These are phyloP conservation scores for Cydia fagiglandana DNA, from an alignment of 1,140 invertebrate species.

Conservation along the genomic window DNA sequence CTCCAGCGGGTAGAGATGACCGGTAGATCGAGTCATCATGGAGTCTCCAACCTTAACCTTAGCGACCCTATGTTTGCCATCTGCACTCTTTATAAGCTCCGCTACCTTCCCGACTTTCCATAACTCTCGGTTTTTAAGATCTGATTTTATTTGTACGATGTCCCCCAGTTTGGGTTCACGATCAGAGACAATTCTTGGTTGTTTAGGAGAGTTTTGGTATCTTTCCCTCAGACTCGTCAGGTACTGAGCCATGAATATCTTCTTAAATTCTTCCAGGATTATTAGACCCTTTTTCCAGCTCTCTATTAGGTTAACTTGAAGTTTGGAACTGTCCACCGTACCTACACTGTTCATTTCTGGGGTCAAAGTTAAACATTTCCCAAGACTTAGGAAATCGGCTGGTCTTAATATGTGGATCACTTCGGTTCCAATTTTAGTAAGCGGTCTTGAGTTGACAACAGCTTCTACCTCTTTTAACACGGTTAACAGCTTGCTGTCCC, in stretches of 20 bases:
- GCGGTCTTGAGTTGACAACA: slow-evolving; percentile 22
- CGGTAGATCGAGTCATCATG: slow-evolving; percentile 13
- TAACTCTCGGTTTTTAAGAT: not conserved
- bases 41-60: slow-evolving; percentile 6
- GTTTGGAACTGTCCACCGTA: not conserved
- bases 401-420: slow-evolving; percentile 5
- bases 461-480: slow-evolving; percentile 17
- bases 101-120: slow-evolving; percentile 28
- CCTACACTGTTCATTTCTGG: too few relatives aligned
- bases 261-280: slow-evolving; percentile 13
- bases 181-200: not conserved
- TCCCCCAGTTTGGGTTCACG: not conserved
- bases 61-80: slow-evolving; percentile 16
- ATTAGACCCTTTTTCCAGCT: slow-evolving; percentile 24
- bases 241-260: slow-evolving; percentile 24
- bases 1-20: slow-evolving; percentile 27
- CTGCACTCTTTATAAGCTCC: not conserved
- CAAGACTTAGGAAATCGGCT: slow-evolving; percentile 15
- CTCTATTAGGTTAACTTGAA: not conserved
- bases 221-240: not conserved
- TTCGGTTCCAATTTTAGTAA: slow-evolving; percentile 17
- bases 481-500: slow-evolving; percentile 14
- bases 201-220: not conserved
- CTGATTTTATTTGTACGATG: slow-evolving; percentile 21
- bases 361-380: not conserved